phyloP scores from a whole-genome alignment of 2,888 invertebrate species.

The Diploptera punctata region DNA sequence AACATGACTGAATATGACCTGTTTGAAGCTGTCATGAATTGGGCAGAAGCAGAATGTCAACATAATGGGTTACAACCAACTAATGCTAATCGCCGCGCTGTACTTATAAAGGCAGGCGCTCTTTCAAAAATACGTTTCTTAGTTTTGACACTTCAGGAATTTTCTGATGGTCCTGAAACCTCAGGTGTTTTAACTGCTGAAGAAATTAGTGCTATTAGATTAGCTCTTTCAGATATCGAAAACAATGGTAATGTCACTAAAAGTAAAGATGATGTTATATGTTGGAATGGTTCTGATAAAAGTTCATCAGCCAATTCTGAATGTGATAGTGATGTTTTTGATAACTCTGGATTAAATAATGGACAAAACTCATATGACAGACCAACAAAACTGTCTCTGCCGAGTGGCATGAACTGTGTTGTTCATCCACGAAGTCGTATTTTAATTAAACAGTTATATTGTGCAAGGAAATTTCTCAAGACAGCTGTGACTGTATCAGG shows the following conservation, averaged over 20 bases:
- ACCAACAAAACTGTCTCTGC: background rate
- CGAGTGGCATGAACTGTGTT: constrained; percentile 28
- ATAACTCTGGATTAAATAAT: background rate
- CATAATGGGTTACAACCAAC: constrained; percentile 54
- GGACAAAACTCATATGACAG: background rate
- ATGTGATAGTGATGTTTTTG: background rate
- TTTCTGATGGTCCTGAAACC: constrained; percentile 52
- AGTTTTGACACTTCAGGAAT: constrained; percentile 51
- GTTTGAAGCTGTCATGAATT: constrained; percentile 61
- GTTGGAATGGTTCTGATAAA: background rate
- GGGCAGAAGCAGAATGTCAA: constrained; percentile 62
- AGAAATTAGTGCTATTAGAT: constrained; percentile 31
- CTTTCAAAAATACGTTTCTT: constrained; percentile 59
- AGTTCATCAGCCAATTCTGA: background rate
- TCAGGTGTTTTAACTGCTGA: constrained; percentile 36
- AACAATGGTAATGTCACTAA: background rate
- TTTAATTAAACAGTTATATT: constrained; percentile 34
- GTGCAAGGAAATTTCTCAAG: constrained; percentile 39
- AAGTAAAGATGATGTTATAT: background rate
- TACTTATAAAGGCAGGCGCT: constrained; percentile 57
- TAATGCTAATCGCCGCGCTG: constrained; percentile 56
- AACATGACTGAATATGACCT: constrained; percentile 62
- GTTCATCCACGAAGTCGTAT: constrained; percentile 22
- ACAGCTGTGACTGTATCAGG: constrained; percentile 39
- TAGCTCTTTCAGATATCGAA: constrained; percentile 22